Conservation (phyloP, 1,140 invertebrate species). For the Palaemon carinicauda region DNA sequence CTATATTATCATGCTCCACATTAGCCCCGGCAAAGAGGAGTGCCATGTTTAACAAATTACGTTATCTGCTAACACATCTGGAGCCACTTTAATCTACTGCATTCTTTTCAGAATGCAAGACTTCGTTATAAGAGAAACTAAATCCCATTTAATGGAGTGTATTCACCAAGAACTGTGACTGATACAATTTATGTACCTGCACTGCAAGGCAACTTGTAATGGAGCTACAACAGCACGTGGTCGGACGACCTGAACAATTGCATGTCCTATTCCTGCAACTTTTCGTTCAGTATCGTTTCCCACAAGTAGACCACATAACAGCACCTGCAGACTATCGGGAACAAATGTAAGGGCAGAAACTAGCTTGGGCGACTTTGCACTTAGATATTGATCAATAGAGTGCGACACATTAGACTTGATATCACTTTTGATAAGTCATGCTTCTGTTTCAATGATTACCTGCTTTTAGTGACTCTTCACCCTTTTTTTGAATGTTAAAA, state of each 20-base stretch:
- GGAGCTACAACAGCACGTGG: constrained; percentile 6
- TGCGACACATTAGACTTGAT: not conserved
- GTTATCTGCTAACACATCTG: too few relatives aligned
- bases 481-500: constrained; percentile 5
- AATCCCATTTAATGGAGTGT: constrained; percentile 5
- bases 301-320: not conserved
- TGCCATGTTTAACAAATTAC: too few relatives aligned
- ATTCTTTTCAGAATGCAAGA: constrained; percentile 19
- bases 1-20: too few relatives aligned
- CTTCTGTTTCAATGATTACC: not conserved
- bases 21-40: too few relatives aligned
- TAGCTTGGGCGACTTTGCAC: not conserved
- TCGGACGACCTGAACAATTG: not conserved
- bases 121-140: not conserved
- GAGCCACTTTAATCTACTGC: too few relatives aligned
- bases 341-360: constrained; percentile 18
- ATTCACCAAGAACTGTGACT: constrained; percentile 15
- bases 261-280: not conserved
- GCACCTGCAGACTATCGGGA: not conserved
- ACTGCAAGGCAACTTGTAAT: not conserved
- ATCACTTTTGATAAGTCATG: not conserved
- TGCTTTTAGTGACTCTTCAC: constrained; percentile 5
- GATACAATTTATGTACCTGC: constrained; percentile 14
- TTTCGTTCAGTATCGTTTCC: not conserved
- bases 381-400: not conserved